Conservation (phyloP, 2,888 invertebrate genomes). For the Nephrotoma guestfalica region DNA sequence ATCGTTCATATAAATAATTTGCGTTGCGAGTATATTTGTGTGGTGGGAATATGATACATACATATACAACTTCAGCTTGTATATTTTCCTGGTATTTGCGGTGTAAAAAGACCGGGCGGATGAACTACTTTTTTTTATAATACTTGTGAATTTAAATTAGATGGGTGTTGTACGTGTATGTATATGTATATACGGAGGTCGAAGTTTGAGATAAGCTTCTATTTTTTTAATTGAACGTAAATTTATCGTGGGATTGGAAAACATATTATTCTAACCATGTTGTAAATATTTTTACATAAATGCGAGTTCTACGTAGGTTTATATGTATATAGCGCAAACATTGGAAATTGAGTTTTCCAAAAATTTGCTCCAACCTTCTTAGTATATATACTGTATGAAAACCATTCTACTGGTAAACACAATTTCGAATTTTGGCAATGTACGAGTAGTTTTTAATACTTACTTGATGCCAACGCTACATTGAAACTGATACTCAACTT, state of each 20-base stretch:
- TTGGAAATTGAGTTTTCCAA: too few species aligned
- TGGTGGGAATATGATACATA: neutral
- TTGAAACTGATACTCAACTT: too few species aligned
- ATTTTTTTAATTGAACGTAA: too few species aligned
- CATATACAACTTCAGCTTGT: neutral
- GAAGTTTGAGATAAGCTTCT: too few species aligned
- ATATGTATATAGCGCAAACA: too few species aligned
- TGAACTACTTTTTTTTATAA: neutral
- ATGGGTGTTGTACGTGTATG: neutral
- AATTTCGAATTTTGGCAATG: too few species aligned
- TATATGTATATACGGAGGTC: neutral
- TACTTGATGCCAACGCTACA: too few species aligned
- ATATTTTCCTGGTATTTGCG: neutral
- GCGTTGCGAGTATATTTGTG: neutral
- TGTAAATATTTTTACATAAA: neutral
- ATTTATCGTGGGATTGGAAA: neutral
- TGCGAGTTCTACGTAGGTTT: too few species aligned
- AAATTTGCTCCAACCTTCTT: too few species aligned
- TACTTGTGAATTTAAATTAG: neutral
- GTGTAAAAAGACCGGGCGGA: neutral
- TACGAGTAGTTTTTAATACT: too few species aligned
- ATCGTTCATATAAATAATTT: neutral
- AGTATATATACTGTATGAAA: too few species aligned
- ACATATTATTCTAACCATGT: neutral
- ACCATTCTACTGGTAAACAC: too few species aligned